phyloP scores from a whole-genome alignment of 2,888 invertebrate genomes.

The Thumatha senex region DNA sequence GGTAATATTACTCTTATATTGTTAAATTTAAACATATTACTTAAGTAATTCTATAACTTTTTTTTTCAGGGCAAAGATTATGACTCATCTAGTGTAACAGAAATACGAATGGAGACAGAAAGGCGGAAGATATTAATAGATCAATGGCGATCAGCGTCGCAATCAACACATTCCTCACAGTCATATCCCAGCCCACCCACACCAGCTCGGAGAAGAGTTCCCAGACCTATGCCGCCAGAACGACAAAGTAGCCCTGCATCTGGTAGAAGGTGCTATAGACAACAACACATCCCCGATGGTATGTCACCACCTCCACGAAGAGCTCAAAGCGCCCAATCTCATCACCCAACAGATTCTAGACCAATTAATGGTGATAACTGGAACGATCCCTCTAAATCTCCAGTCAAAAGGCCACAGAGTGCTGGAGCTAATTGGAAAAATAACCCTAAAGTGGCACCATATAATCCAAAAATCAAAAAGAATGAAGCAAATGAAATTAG shows the following conservation, averaged over 20 bases:
- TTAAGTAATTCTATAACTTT: too few relatives aligned
- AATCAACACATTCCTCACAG: constrained; percentile 70
- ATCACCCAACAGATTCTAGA: constrained; percentile 59
- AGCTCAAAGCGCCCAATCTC: constrained; percentile 67
- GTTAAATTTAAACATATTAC: too few relatives aligned
- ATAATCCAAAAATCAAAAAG: constrained; percentile 68
- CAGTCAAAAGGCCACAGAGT: constrained; percentile 73
- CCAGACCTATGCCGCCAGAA: constrained; percentile 62
- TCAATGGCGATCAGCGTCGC: constrained; percentile 90
- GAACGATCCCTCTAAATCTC: constrained; percentile 72
- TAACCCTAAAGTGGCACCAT: constrained; percentile 72
- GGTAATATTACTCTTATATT: constrained; percentile 71
- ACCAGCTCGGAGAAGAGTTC: constrained; percentile 61
- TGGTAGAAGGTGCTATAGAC: constrained; percentile 61
- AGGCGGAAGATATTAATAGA: constrained; percentile 87
- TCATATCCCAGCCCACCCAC: constrained; percentile 69
- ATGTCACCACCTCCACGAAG: constrained; percentile 72
- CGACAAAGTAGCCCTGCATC: constrained; percentile 68
- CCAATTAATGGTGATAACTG: constrained; percentile 70
- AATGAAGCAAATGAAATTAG: constrained; percentile 62
- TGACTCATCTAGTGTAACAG: constrained; percentile 90
- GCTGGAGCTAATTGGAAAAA: constrained; percentile 74
- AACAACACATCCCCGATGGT: constrained; percentile 66
- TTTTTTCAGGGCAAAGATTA: constrained; percentile 89
- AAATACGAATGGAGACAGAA: constrained; percentile 87